Percentiles rank a stretch among this genome's conserved stretches.
Evolutionary conservation across 2,797 vertebrate species (phyloP).

Genomic region (Limosa lapponica): DNA sequence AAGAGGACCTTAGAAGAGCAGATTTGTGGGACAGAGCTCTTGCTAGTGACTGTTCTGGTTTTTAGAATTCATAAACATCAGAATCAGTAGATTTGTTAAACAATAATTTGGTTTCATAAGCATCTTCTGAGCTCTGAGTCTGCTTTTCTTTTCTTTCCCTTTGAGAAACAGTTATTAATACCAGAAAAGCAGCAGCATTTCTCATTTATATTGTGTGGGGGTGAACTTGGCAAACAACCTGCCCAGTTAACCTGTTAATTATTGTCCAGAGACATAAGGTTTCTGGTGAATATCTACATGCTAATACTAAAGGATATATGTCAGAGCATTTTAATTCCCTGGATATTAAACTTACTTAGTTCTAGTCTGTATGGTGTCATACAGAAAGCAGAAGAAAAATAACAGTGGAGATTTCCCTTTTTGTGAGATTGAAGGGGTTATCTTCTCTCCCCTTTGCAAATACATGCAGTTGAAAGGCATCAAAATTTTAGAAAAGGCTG

Average conservation of each 20-base stretch:
- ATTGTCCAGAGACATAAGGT: background rate
- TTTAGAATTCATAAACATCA: background rate
- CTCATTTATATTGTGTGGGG: background rate
- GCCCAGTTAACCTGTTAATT: background rate
- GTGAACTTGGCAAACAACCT: background rate
- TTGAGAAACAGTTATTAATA: background rate
- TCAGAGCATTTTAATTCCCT: slow-evolving; percentile 1
- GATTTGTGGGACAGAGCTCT: background rate
- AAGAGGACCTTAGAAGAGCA: background rate
- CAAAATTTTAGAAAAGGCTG: background rate
- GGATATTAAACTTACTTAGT: background rate
- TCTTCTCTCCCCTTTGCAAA: background rate
- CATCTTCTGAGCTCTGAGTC: background rate
- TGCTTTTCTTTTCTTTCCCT: background rate
- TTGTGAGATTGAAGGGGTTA: background rate
- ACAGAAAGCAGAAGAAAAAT: background rate
- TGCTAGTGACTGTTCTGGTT: background rate
- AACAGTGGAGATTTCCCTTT: background rate
- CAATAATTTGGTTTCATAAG: background rate
- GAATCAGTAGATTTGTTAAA: background rate
- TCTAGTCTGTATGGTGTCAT: background rate
- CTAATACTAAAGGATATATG: background rate
- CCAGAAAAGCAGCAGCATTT: background rate
- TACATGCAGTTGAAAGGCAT: background rate
- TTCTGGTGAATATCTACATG: background rate